phyloP scores from a whole-genome alignment of 2,888 invertebrate species.

The Amphipyra tragopoginis region DNA sequence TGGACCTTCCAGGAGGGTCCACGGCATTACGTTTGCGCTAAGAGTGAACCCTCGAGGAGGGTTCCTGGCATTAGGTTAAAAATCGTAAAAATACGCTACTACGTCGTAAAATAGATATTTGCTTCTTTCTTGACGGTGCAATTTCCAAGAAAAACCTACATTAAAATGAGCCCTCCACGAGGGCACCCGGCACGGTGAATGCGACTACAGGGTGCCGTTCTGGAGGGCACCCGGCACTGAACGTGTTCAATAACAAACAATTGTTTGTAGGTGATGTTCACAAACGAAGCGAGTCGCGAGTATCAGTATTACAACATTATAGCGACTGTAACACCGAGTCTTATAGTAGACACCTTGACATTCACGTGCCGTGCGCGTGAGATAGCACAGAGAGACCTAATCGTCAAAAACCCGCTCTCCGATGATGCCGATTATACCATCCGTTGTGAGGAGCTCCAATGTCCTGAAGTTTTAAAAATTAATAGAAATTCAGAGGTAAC shows the following conservation, averaged over 20 bases:
- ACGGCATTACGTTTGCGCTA: too few relatives aligned
- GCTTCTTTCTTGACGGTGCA: too few relatives aligned
- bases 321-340: conserved; percentile 71
- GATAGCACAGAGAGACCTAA: conserved; percentile 72
- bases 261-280: conserved; percentile 76
- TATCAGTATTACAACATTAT: conserved; percentile 82
- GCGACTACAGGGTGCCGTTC: too few relatives aligned
- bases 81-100: too few relatives aligned
- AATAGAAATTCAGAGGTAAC: conserved; percentile 78
- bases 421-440: conserved; percentile 70
- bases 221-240: too few relatives aligned
- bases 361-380: conserved; percentile 80
- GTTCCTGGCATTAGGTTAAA: too few relatives aligned
- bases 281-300: conserved; percentile 75
- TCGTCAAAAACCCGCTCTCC: conserved; percentile 75
- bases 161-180: too few relatives aligned
- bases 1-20: too few relatives aligned
- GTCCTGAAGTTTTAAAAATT: conserved; percentile 70
- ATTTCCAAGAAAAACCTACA: too few relatives aligned
- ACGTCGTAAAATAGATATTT: too few relatives aligned
- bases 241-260: neutral
- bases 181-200: too few relatives aligned
- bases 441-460: conserved; percentile 69
- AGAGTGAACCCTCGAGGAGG: too few relatives aligned
- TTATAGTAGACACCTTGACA: conserved; percentile 75